Percentiles rank a stretch among this genome's conserved stretches.
These are phyloP conservation scores for Trichonephila clavata DNA, from an alignment of 1,140 invertebrate species.

Conservation along the genomic window DNA sequence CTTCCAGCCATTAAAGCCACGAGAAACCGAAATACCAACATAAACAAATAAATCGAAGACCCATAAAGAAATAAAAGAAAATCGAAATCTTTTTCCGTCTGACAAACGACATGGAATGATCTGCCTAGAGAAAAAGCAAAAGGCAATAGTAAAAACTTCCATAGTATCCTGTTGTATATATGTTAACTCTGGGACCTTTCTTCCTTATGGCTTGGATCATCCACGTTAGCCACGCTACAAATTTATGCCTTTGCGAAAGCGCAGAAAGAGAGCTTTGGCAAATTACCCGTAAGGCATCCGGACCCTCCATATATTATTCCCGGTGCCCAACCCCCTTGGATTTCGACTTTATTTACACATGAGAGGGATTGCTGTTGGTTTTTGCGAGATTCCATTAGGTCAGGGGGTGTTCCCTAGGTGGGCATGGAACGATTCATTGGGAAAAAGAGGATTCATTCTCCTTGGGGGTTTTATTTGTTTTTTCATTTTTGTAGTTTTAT, in stretches of 20 bases:
- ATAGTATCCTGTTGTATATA: neutral
- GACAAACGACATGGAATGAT: constrained; percentile 9
- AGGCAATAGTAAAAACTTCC: neutral
- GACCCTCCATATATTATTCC: constrained; percentile 55
- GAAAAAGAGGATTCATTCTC: constrained; percentile 46
- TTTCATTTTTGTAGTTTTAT: neutral
- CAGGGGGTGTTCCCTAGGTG: constrained; percentile 57
- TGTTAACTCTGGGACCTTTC: constrained; percentile 6
- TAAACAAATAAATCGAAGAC: constrained; percentile 12
- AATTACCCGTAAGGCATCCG: constrained; percentile 62
- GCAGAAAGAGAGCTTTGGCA: constrained; percentile 57
- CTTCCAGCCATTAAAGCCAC: neutral
- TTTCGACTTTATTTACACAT: constrained; percentile 66
- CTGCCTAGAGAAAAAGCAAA: neutral
- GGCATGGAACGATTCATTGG: constrained; percentile 11
- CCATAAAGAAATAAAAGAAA: neutral
- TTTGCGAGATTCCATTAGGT: constrained; percentile 66
- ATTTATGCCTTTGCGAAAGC: constrained; percentile 58
- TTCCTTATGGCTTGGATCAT: neutral
- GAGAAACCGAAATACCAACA: neutral
- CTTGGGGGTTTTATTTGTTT: neutral
- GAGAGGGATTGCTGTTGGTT: constrained; percentile 59
- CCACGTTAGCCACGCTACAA: neutral
- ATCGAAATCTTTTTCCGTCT: neutral
- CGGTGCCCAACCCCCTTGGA: neutral